Evolutionary conservation across 2,797 vertebrate species (phyloP).

Genomic region (Spatula versicolor): DNA sequence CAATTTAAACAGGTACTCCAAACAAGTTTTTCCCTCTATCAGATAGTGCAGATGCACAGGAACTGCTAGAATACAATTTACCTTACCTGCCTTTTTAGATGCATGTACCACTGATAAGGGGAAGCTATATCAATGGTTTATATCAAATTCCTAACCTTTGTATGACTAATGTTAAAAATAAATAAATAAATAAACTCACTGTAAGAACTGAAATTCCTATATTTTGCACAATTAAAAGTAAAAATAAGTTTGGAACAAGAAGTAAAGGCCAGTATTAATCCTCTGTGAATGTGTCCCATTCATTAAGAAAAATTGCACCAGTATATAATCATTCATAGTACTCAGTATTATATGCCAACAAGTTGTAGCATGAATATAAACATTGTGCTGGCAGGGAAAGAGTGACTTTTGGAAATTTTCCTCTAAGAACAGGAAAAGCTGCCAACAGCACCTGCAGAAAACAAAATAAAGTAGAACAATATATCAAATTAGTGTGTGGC

Average conservation of each 20-base stretch:
- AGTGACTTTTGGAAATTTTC: conserved; percentile 20
- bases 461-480: not conserved
- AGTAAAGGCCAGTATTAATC: not conserved
- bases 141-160: not conserved
- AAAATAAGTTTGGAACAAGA: not conserved
- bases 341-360: not conserved
- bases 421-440: not conserved
- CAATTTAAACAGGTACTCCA: not conserved
- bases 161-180: not conserved
- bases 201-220: not conserved
- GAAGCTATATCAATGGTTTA: not conserved
- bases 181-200: not conserved
- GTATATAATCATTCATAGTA: not conserved
- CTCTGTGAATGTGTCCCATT: not conserved
- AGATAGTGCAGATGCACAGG: not conserved
- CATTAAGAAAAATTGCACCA: not conserved
- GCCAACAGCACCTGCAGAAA: not conserved
- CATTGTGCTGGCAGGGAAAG: not conserved
- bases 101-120: not conserved
- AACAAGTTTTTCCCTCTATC: not conserved
- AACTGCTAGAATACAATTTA: not conserved
- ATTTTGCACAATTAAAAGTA: not conserved
- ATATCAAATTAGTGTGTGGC: not conserved
- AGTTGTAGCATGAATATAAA: conserved; percentile 35
- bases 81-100: not conserved